Conservation (phyloP, 2,113 vertebrate genomes). For the Mystacornis crossleyi region DNA sequence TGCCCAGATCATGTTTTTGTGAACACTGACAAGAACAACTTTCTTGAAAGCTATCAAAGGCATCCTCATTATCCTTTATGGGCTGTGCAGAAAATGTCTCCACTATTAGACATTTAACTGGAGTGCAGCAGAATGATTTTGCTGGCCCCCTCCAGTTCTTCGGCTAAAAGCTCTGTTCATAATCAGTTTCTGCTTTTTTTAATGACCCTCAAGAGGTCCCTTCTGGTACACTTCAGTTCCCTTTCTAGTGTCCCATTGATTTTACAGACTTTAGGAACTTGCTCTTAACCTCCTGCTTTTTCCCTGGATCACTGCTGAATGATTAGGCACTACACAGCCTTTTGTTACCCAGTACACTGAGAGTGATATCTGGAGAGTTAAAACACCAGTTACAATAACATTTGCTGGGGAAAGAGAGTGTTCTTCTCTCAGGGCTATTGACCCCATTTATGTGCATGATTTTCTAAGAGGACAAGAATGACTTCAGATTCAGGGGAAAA, state of each 20-base stretch:
- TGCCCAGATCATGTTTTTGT: constrained; percentile 15
- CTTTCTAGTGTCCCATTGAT: constrained; percentile 75
- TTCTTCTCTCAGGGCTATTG: constrained; percentile 48
- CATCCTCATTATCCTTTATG: constrained; percentile 75
- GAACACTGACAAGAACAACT: constrained; percentile 47
- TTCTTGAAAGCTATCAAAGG: constrained; percentile 71
- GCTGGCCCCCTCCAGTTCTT: constrained; percentile 70
- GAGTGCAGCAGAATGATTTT: constrained; percentile 68
- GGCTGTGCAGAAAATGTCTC: constrained; percentile 70
- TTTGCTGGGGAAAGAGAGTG: constrained; percentile 62
- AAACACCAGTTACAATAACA: constrained; percentile 70
- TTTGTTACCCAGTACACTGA: constrained; percentile 53
- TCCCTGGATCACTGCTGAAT: constrained; percentile 58
- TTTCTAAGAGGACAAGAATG: constrained; percentile 60
- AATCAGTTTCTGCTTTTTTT: constrained; percentile 72
- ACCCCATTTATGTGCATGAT: constrained; percentile 58
- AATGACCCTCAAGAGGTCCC: constrained; percentile 74
- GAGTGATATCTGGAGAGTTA: constrained; percentile 68
- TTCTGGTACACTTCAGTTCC: constrained; percentile 75
- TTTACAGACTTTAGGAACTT: constrained; percentile 74
- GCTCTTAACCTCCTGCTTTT: constrained; percentile 66
- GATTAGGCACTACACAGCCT: constrained; percentile 59
- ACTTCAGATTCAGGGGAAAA: constrained; percentile 51
- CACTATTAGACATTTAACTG: constrained; percentile 72
- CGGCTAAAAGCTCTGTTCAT: constrained; percentile 72